A percentile compares a stretch with the other conserved stretches of the same genome.
phyloP scores from a whole-genome alignment of 2,888 invertebrate species.

The Ommatoiulus sabulosus region DNA sequence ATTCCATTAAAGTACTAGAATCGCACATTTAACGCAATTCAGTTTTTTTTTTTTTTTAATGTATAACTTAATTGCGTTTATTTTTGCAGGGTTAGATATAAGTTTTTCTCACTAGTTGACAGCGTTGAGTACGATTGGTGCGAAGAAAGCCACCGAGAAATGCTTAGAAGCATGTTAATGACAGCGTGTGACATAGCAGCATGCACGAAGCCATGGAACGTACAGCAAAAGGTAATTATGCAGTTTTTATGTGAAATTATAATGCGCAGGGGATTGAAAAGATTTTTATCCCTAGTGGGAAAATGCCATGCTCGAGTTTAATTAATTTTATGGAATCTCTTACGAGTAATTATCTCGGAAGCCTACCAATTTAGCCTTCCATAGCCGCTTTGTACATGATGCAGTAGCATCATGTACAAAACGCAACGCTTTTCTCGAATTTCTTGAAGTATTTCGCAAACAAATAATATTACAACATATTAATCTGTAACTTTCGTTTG shows the following conservation, averaged over 20 bases:
- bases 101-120: conserved; percentile 70
- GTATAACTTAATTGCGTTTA: background rate
- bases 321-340: background rate
- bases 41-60: background rate
- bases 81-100: conserved; percentile 67
- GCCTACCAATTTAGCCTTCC: background rate
- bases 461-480: background rate
- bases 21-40: too few species aligned
- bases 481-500: background rate
- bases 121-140: conserved; percentile 68
- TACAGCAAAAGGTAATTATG: conserved; percentile 71
- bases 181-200: conserved; percentile 74
- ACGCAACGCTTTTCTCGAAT: too few species aligned
- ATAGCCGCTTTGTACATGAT: too few species aligned
- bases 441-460: background rate
- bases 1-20: too few species aligned
- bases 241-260: too few species aligned
- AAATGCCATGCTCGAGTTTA: background rate
- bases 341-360: background rate
- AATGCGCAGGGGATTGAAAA: too few species aligned
- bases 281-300: background rate
- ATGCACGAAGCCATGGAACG: conserved; percentile 73
- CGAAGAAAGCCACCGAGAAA: conserved; percentile 68
- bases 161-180: conserved; percentile 71
- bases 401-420: too few species aligned